A percentile compares a stretch with the other conserved stretches of the same genome.
phyloP scores from a whole-genome alignment of 1,140 invertebrate genomes.

The Pachypeltis micranthus region DNA sequence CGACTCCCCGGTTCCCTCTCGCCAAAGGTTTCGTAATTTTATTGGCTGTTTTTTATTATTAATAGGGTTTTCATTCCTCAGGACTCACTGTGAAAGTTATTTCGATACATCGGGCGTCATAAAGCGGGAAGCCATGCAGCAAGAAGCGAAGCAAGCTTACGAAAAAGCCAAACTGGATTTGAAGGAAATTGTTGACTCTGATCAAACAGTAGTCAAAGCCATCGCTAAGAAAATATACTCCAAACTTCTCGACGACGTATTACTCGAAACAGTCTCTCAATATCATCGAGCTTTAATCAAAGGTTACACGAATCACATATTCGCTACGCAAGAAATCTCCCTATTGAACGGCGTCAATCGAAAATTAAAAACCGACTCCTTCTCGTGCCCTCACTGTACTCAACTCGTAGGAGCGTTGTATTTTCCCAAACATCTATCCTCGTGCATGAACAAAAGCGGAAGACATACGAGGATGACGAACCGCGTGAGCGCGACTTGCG shows the following conservation, averaged over 20 bases:
- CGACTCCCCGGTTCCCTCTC: too few species aligned
- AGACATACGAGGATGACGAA: not conserved
- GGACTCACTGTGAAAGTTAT: too few species aligned
- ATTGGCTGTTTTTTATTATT: too few species aligned
- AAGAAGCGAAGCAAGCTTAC: not conserved
- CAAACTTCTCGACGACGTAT: not conserved
- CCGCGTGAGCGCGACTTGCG: not conserved
- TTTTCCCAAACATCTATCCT: not conserved
- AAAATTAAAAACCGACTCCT: not conserved
- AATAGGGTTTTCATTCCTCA: too few species aligned
- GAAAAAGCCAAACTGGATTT: not conserved
- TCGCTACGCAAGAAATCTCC: not conserved
- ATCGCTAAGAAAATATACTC: not conserved
- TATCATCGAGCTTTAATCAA: not conserved
- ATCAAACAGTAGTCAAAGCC: not conserved
- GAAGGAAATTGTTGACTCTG: not conserved
- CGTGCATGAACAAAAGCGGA: not conserved
- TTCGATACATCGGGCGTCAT: too few species aligned
- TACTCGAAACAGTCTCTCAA: not conserved
- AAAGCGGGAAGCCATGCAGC: not conserved
- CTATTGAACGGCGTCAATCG: not conserved
- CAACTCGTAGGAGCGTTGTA: not conserved
- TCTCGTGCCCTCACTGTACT: not conserved
- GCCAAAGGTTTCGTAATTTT: too few species aligned
- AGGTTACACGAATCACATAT: not conserved